Evolutionary conservation across 35 echinoderm and acorn worm genomes (phyloP).

Genomic region (Lytechinus pictus): DNA sequence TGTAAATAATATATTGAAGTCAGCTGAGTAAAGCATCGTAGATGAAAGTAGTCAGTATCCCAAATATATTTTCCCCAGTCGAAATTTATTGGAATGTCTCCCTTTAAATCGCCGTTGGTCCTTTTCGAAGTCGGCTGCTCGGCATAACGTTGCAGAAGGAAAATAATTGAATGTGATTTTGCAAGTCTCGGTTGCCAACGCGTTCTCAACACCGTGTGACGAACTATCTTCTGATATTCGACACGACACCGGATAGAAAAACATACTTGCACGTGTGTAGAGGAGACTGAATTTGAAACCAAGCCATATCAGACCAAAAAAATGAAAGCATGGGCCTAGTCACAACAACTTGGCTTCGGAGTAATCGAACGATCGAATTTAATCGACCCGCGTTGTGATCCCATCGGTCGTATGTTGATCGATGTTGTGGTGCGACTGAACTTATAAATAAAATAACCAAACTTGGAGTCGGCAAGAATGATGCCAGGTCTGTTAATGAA

Average conservation of each 20-base stretch:
- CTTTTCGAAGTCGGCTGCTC: background rate
- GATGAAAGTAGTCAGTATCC: background rate
- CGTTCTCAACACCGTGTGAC: background rate
- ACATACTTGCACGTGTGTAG: background rate
- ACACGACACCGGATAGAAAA: conserved; percentile 1
- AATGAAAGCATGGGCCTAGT: background rate
- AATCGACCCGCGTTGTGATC: too few species aligned
- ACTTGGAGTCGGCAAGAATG: background rate
- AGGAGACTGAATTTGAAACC: background rate
- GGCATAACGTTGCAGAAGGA: background rate
- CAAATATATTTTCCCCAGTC: background rate
- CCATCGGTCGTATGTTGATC: too few species aligned
- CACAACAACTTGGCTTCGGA: too few species aligned
- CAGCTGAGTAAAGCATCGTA: too few species aligned
- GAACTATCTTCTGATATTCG: background rate
- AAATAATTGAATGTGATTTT: conserved; percentile 8
- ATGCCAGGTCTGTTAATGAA: background rate
- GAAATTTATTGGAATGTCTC: background rate
- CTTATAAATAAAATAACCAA: background rate
- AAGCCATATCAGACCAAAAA: background rate
- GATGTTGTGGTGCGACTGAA: too few species aligned
- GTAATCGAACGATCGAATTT: too few species aligned
- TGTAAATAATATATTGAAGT: too few species aligned
- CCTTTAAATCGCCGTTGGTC: background rate
- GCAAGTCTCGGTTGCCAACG: background rate